Evolutionary conservation across 2,888 invertebrate species (phyloP), one percentile per base, ranked within the genome.

Genomic region (Cryptophagus acutangulus): DNA sequence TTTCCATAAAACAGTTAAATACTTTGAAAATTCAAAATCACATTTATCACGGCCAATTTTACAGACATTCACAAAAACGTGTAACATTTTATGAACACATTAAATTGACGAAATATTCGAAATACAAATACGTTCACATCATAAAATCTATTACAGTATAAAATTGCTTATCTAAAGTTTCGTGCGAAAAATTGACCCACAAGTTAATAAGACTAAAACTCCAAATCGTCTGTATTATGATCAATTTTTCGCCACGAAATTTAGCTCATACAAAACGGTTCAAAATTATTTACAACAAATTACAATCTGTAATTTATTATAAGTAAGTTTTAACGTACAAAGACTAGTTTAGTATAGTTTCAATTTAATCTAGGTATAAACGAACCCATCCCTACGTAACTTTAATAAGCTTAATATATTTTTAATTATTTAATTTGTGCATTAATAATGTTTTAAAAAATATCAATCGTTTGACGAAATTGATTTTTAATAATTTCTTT

Each of bases 181-280:
- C 31, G n/a, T 46, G 53, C 61, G 62, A 61, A 67, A 63, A 66
- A 65, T 69, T 62, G 69, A 61, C 64, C 68, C 52, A 66, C 69
- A 69, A 67, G 55, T 55, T 60, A 67, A 65, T 59, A 69, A 67
- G 67, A 63, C 65, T 40, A 56, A 57, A 52, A 45, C n/a, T 31
- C 17, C 10, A 36, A 20, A 46, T 26, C 40, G 65, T 64, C 66
- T 66, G n/a, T 67, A 60, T 62, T 63, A 61, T 59, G 67, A 64
- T 59, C 65, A 56, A 65, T 62, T 59, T 60, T 61, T 56, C 52
- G 56, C n/a, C n/a, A n/a, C n/a, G n/a, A n/a, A n/a, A n/a, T n/a
- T n/a, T n/a, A n/a, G n/a, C n/a, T n/a, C n/a, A n/a, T n/a, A n/a
- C n/a, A n/a, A n/a, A n/a, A n/a, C n/a, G 52, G 41, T 41, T 28